Conservation (phyloP, 2,888 invertebrate species). For the Carabus problematicus region DNA sequence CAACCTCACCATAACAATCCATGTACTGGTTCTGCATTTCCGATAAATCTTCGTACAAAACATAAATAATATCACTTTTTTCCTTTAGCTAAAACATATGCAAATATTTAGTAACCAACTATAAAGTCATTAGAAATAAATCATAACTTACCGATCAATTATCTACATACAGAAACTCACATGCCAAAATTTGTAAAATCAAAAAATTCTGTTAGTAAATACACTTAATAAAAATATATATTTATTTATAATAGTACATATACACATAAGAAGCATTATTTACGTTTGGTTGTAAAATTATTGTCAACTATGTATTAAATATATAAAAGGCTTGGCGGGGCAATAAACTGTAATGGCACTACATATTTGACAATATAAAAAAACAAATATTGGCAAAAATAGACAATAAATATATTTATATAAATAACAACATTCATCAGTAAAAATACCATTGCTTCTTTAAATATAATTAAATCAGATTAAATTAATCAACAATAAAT, state of each 20-base stretch:
- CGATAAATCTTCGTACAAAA: conserved; percentile 45
- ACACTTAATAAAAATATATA: conserved; percentile 1
- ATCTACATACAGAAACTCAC: conserved; percentile 17
- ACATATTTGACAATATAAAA: no score
- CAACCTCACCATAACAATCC: conserved; percentile 32
- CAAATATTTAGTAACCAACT: not conserved
- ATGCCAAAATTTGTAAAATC: conserved; percentile 22
- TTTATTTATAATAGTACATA: conserved; percentile 13
- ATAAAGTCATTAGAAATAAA: not conserved
- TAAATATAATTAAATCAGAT: no score
- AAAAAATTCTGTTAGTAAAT: conserved; percentile 25
- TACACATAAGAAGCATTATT: no score
- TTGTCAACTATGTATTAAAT: no score
- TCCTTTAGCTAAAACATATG: conserved; percentile 31
- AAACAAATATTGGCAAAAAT: no score
- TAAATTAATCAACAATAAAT: no score
- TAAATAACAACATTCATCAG: no score
- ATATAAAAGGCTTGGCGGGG: no score
- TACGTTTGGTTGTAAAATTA: no score
- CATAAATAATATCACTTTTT: conserved; percentile 23
- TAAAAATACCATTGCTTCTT: no score
- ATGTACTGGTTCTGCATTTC: conserved; percentile 51
- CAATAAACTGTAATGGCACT: no score
- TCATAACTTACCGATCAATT: conserved; percentile 12
- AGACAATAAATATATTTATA: no score